These are phyloP conservation scores for Clunio marinus DNA, from an alignment of 2,888 invertebrate genomes.

Conservation along the genomic window DNA sequence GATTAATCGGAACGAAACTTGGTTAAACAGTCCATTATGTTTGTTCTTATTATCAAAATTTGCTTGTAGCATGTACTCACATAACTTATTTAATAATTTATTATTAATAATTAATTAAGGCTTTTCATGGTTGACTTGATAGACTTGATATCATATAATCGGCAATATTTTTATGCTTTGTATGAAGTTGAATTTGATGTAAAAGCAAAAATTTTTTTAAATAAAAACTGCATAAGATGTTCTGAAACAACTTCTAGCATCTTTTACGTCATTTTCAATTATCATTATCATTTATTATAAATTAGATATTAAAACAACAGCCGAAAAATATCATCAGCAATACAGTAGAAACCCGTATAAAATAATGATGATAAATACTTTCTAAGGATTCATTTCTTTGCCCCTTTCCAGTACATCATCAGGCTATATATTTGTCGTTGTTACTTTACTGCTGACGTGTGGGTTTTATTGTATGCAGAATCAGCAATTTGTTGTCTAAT, in stretches of 20 bases:
- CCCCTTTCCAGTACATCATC: neutral
- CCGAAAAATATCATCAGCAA: slow-evolving; percentile 32
- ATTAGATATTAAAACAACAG: slow-evolving; percentile 23
- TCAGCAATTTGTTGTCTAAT: slow-evolving; percentile 31
- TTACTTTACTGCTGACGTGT: neutral
- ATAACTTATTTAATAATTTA: too few relatives aligned
- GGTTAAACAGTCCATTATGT: neutral
- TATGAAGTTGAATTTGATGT: too few relatives aligned
- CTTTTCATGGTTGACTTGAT: neutral
- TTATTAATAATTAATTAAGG: slow-evolving; percentile 18
- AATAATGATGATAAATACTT: slow-evolving; percentile 39
- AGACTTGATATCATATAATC: too few relatives aligned
- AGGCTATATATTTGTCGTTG: slow-evolving; percentile 1
- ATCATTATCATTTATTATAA: slow-evolving; percentile 36
- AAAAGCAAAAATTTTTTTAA: neutral
- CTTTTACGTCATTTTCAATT: slow-evolving; percentile 34
- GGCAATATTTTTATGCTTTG: too few relatives aligned
- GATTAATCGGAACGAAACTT: neutral
- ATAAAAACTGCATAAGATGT: neutral
- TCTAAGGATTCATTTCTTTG: slow-evolving; percentile 21
- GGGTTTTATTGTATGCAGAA: slow-evolving; percentile 25
- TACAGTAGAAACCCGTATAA: slow-evolving; percentile 25
- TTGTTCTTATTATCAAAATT: slow-evolving; percentile 12
- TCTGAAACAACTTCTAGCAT: neutral
- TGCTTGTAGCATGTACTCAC: neutral